phyloP scores from a whole-genome alignment of 1,140 invertebrate genomes.

The Drosophila persimilis region DNA sequence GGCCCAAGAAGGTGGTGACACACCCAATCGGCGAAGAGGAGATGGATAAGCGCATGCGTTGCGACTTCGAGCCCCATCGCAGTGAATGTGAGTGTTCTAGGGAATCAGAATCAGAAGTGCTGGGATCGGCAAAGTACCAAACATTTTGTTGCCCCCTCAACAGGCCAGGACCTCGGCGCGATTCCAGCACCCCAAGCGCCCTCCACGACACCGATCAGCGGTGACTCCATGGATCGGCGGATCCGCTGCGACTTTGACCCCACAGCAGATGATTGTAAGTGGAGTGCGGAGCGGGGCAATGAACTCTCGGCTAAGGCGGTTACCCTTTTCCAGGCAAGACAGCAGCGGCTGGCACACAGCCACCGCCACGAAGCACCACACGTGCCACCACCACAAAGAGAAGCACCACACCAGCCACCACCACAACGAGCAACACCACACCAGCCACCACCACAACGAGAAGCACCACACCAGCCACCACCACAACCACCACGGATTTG shows the following conservation, averaged over 20 bases:
- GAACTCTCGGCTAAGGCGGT: neutral
- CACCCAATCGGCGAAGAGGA: slow-evolving; percentile 12
- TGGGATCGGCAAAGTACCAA: too few species aligned
- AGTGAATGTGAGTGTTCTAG: slow-evolving; percentile 14
- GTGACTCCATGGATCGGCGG: slow-evolving; percentile 25
- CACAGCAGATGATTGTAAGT: slow-evolving; percentile 50
- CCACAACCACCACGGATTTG: slow-evolving; percentile 27
- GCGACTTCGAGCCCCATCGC: slow-evolving; percentile 22
- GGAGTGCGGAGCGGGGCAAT: neutral
- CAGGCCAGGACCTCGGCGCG: neutral
- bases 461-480: slow-evolving; percentile 7
- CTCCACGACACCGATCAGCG: neutral
- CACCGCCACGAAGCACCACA: neutral
- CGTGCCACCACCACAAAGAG: slow-evolving; percentile 18
- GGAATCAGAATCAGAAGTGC: too few species aligned
- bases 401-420: slow-evolving; percentile 6
- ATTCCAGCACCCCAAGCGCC: neutral
- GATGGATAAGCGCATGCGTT: slow-evolving; percentile 27
- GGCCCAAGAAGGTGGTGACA: slow-evolving; percentile 36
- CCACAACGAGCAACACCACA: slow-evolving; percentile 1
- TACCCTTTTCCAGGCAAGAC: neutral
- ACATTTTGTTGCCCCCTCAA: too few species aligned
- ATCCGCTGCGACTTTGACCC: slow-evolving; percentile 57
- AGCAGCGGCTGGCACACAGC: neutral
- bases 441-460: slow-evolving; percentile 12